Evolutionary conservation across 2,797 vertebrate species (phyloP).

Genomic region (Borostomias antarcticus): DNA sequence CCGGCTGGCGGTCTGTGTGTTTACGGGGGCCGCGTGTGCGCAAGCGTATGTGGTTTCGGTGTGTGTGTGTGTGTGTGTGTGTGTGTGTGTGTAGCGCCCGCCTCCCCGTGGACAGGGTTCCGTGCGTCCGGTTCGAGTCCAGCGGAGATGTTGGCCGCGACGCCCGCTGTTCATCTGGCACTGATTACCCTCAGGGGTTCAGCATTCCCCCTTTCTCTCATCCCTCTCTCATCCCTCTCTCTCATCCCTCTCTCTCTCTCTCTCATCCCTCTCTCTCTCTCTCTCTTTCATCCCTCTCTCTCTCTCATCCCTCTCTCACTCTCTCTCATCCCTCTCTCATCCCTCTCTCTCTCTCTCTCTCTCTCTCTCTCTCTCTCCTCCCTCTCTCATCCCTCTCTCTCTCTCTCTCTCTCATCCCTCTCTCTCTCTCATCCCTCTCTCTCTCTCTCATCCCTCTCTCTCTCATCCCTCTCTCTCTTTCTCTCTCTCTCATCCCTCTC

Average conservation of each 20-base stretch:
- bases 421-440: neutral
- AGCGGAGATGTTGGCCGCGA: slow-evolving; percentile 39
- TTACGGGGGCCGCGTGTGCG: neutral
- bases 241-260: slow-evolving; percentile 14
- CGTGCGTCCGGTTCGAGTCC: slow-evolving; percentile 30
- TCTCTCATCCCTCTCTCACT: neutral
- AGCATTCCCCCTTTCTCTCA: too few species aligned
- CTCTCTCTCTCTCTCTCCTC: slow-evolving; percentile 6
- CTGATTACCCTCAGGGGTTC: slow-evolving; percentile 51
- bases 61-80: slow-evolving; percentile 4
- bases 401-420: neutral
- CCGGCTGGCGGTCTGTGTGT: slow-evolving; percentile 21
- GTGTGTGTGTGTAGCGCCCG: slow-evolving; percentile 1
- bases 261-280: slow-evolving; percentile 5
- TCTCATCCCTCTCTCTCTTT: too few species aligned
- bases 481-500: neutral
- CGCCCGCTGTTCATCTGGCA: slow-evolving; percentile 55
- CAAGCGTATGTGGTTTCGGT: neutral
- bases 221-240: slow-evolving; percentile 6
- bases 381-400: neutral
- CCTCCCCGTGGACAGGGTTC: neutral
- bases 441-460: neutral
- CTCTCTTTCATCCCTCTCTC: neutral
- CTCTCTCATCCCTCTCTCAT: neutral
- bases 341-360: neutral